Percentiles rank a stretch among this genome's conserved stretches.
phyloP scores from a whole-genome alignment of 2,113 vertebrate species.

The Nerophis ophidion region DNA sequence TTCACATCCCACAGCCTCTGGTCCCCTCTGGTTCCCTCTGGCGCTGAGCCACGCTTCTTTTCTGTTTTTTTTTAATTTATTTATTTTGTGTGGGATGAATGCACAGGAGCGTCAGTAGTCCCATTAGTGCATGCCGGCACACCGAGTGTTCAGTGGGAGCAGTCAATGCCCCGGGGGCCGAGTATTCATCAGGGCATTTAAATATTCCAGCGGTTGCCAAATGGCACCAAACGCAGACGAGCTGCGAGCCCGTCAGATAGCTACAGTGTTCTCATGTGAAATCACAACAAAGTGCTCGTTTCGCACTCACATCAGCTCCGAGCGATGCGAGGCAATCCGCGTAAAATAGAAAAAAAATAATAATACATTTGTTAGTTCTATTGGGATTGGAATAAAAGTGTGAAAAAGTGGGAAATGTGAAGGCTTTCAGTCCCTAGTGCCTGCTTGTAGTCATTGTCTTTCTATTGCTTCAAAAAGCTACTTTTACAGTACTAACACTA shows the following conservation, averaged over 20 bases:
- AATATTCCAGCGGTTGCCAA: constrained; percentile 67
- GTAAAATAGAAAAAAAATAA: neutral
- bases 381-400: too few species aligned
- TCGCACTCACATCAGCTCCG: constrained; percentile 23
- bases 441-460: too few species aligned
- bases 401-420: too few species aligned
- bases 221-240: constrained; percentile 53
- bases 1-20: constrained; percentile 38
- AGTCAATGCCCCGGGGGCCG: constrained; percentile 57
- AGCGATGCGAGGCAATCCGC: neutral
- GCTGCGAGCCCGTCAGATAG: constrained; percentile 49
- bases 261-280: constrained; percentile 41
- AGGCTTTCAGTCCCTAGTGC: too few species aligned
- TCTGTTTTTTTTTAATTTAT: neutral
- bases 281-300: constrained; percentile 25
- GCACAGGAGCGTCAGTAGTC: constrained; percentile 60
- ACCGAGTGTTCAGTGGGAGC: constrained; percentile 54
- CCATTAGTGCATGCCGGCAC: constrained; percentile 64
- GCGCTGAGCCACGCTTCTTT: constrained; percentile 21
- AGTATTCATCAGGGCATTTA: constrained; percentile 67
- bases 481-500: too few species aligned
- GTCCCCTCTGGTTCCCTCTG: constrained; percentile 39
- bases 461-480: too few species aligned
- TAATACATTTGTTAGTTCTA: too few species aligned
- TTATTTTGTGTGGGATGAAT: constrained; percentile 46